Evolutionary conservation across 2,797 vertebrate species (phyloP).

Genomic region (Lepus oiostolus): DNA sequence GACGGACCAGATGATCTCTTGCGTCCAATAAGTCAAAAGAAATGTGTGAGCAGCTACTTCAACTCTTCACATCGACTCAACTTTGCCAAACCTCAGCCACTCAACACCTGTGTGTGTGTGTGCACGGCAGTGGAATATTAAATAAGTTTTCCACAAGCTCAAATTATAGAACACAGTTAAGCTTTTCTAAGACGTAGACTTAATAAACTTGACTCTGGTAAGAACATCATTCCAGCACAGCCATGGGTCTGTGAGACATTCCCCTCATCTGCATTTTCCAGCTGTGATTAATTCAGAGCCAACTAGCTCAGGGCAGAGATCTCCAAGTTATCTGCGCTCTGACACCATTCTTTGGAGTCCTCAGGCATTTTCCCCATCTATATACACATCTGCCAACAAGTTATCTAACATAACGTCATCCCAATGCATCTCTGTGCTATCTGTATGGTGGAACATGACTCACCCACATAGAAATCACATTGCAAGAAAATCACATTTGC

Average conservation of each 20-base stretch:
- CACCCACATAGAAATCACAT: neutral
- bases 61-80: neutral
- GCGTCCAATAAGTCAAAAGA: slow-evolving; percentile 52
- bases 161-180: slow-evolving; percentile 44
- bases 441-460: neutral
- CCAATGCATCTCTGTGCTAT: neutral
- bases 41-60: slow-evolving; percentile 41
- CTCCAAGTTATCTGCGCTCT: neutral
- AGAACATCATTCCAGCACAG: slow-evolving; percentile 22
- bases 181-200: slow-evolving; percentile 9
- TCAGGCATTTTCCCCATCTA: neutral
- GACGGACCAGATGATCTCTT: slow-evolving; percentile 52
- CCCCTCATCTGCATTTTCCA: slow-evolving; percentile 1
- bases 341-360: neutral
- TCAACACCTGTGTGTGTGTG: neutral
- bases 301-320: neutral
- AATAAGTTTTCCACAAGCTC: slow-evolving; percentile 40
- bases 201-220: slow-evolving; percentile 30
- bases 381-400: neutral
- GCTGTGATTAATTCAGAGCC: neutral
- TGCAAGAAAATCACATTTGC: neutral
- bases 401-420: slow-evolving; percentile 18
- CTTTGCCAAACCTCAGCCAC: slow-evolving; percentile 32
- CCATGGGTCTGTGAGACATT: neutral
- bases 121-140: neutral